A percentile compares a stretch with the other conserved stretches of the same genome.
These are phyloP conservation scores for Lytechinus pictus DNA, from an alignment of 35 echinoderm and acorn worm genomes.

Conservation along the genomic window DNA sequence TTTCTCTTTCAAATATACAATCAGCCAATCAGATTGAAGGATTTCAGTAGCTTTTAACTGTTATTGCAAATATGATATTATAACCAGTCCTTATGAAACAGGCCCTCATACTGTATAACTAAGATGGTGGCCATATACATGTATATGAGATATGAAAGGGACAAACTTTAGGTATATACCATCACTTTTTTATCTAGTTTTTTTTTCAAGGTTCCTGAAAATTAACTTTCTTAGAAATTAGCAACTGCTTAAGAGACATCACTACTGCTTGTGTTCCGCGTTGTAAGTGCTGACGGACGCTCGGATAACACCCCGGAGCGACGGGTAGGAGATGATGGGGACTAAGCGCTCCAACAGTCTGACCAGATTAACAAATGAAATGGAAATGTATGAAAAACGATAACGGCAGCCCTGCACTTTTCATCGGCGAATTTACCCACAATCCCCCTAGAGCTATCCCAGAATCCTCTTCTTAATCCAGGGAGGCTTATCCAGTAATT, in stretches of 20 bases:
- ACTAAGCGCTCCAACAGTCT: neutral
- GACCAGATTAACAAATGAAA: neutral
- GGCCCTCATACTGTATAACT: neutral
- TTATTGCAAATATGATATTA: too few species aligned
- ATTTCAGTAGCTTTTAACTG: too few species aligned
- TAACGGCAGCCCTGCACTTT: neutral
- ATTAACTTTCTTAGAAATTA: neutral
- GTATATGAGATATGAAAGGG: neutral
- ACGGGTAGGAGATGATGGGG: neutral
- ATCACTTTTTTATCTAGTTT: neutral
- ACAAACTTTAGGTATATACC: neutral
- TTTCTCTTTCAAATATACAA: too few species aligned
- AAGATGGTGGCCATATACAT: neutral
- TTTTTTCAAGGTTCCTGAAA: neutral
- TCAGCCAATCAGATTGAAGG: too few species aligned
- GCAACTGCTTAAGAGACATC: neutral
- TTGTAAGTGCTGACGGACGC: neutral
- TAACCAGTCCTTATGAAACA: too few species aligned
- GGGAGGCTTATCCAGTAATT: neutral
- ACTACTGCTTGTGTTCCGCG: neutral
- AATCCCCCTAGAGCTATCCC: conserved; percentile 7
- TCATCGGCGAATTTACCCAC: neutral
- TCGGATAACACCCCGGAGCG: neutral
- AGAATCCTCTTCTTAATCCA: neutral
- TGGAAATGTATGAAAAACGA: neutral